These are phyloP conservation scores for Gobionotothen gibberifrons DNA, from an alignment of 2,797 vertebrate genomes.

Conservation along the genomic window DNA sequence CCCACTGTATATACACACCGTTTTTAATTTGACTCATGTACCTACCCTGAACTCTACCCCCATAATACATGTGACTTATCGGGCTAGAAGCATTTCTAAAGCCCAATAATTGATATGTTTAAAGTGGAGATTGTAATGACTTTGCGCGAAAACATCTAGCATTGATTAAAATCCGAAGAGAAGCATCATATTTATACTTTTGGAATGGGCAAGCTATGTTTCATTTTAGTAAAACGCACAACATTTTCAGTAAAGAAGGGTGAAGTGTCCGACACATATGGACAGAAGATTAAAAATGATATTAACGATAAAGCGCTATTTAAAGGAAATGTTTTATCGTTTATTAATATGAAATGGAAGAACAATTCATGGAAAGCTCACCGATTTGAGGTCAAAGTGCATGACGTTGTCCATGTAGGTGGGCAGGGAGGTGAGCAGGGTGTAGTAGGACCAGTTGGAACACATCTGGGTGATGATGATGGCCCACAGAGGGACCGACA, in stretches of 20 bases:
- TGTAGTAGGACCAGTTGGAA: constrained; percentile 90
- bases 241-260: not conserved
- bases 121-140: not conserved
- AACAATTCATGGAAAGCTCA: constrained; percentile 54
- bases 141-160: not conserved
- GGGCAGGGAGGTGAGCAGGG: constrained; percentile 88
- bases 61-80: too few species aligned
- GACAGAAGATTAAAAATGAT: too few species aligned
- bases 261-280: too few species aligned
- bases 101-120: too few species aligned
- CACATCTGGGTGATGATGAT: constrained; percentile 90
- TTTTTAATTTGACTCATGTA: too few species aligned
- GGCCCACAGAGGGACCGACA: constrained; percentile 88
- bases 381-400: constrained; percentile 88
- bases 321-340: too few species aligned
- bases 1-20: too few species aligned
- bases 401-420: constrained; percentile 87
- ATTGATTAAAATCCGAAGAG: constrained; percentile 4
- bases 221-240: too few species aligned
- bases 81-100: too few species aligned
- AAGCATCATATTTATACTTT: not conserved
- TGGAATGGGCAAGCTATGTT: not conserved
- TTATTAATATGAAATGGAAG: too few species aligned
- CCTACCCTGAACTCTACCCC: too few species aligned
- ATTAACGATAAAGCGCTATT: too few species aligned